These are phyloP conservation scores for Notothenia rossii DNA, from an alignment of 2,113 vertebrate species.

Conservation along the genomic window DNA sequence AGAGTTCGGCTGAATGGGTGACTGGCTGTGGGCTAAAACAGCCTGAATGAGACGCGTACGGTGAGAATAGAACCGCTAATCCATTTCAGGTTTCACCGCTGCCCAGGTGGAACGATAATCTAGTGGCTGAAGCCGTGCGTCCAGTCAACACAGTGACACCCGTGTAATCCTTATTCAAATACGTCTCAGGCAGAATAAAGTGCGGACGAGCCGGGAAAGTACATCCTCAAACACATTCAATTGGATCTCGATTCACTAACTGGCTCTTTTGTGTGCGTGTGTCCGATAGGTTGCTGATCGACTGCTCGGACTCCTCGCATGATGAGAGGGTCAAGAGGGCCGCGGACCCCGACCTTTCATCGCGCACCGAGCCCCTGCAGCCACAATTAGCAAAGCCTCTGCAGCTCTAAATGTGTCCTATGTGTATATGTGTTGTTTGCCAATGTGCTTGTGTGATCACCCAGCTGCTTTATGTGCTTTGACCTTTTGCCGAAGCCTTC, in stretches of 20 bases:
- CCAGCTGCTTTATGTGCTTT: slow-evolving; percentile 71
- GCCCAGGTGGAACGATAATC: slow-evolving; percentile 62
- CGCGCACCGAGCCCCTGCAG: slow-evolving; percentile 30
- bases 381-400: slow-evolving; percentile 29
- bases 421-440: slow-evolving; percentile 34
- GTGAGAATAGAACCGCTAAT: slow-evolving; percentile 71
- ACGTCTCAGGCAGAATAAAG: slow-evolving; percentile 12
- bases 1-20: slow-evolving; percentile 70
- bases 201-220: slow-evolving; percentile 10
- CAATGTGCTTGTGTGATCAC: slow-evolving; percentile 40
- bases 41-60: slow-evolving; percentile 55
- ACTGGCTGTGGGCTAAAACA: slow-evolving; percentile 56
- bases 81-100: slow-evolving; percentile 64
- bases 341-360: slow-evolving; percentile 53
- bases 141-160: slow-evolving; percentile 43
- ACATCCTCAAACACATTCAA: slow-evolving; percentile 29
- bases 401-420: slow-evolving; percentile 36
- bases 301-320: slow-evolving; percentile 44
- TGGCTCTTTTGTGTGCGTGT: neutral
- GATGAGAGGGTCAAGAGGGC: slow-evolving; percentile 66
- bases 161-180: slow-evolving; percentile 59
- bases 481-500: slow-evolving; percentile 65
- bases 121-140: slow-evolving; percentile 30
- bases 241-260: neutral
- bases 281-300: slow-evolving; percentile 49